Base-by-base conservation (phyloP, 2,888 invertebrate genomes). In the Andrena marginata region DNA sequence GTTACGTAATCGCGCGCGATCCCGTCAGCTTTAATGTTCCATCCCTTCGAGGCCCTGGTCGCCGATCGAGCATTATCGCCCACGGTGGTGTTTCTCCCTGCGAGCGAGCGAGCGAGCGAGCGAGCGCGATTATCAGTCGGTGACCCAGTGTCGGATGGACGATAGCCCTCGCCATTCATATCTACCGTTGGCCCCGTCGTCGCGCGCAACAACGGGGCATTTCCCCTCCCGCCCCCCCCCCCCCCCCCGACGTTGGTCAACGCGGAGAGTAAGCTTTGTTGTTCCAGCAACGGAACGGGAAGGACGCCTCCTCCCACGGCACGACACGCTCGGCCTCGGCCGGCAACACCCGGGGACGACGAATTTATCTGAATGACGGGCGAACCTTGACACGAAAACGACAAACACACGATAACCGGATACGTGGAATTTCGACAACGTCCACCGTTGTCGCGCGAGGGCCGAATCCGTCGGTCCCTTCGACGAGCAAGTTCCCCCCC, bases 81-180 rank as follows among this genome's bases (percentile, higher is more conserved):
- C 72, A 48, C 26, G 26, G 13, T 29, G 49, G 16, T 59, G 29
- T 62, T 74, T 77, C 75, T 79, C 56, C 68, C 42, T 4, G 42
- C 42, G 13, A 74, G 77, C 68, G 63, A 78, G 71, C 81, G 82
- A 75, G 76, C n/a, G n/a, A n/a, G n/a, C n/a, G n/a, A n/a, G n/a
- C n/a, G n/a, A n/a, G n/a, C 67, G 69, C 82, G 87, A 87, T 90
- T 91, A 92, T 91, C 91, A 89, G 92, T 90, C 89, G 92, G 89
- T 92, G 92, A 92, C 91, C 92, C 88, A 91, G 89, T 89, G 82
- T 84, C 82, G 80, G 74, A 82, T 73, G 78, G 85, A 85, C 82
- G 89, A 89, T 90, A 89, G 87, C 89, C 88, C 85, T 87, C 83
- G 84, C 84, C 85, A 87, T 87, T 89, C 87, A 82, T 87, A 87